Base-by-base conservation (phyloP, 2,797 vertebrate species). In the Eidolon dupreanum region DNA sequence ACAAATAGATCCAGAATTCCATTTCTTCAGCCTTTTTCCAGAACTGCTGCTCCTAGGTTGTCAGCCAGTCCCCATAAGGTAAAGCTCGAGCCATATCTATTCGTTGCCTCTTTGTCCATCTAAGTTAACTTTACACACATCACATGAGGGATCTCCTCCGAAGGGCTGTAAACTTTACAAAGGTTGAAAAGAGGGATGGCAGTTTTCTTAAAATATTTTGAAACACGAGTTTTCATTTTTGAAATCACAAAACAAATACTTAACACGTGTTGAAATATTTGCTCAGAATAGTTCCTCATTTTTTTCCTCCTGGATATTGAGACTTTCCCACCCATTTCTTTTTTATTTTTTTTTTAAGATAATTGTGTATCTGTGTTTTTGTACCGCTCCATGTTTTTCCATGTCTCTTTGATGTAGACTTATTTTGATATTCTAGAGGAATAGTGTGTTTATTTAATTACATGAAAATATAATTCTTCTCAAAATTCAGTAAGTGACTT, bases 361-460 rank as follows among this genome's bases (percentile, higher is more conserved):
- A 82, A 82, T 66, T 78, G 31, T 90, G 41, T 36, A 13, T 90
- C 43, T 84, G 31, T 88, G 68, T 83, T 95, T 68, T 59, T 95
- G 90, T 88, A 92, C 57, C 66, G 57, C 90, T 68, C 81, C 70
- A 43, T 77, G 85, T 95, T 97, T 96, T 85, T 28, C 65, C 31
- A 33, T 38, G 77, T 83, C 57, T 41, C 74, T 96, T 97, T 93
- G 90, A 96, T 97, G 85, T 92, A 95, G 61, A 92, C 88, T 88
- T 88, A 95, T 91, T 96, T 95, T 96, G 73, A 91, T 97, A 96
- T 97, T 97, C 66, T 85, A 95, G 94, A 93, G 92, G 88, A 95
- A 83, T 88, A 74, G 74, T 96, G 55, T 97, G 93, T 96, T 97
- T 95, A 88, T 94, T 97, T 97, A 96, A 79, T 94, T 94, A 96